Conservation (phyloP, 2,888 invertebrate genomes). For the Bellardia bayeri region DNA sequence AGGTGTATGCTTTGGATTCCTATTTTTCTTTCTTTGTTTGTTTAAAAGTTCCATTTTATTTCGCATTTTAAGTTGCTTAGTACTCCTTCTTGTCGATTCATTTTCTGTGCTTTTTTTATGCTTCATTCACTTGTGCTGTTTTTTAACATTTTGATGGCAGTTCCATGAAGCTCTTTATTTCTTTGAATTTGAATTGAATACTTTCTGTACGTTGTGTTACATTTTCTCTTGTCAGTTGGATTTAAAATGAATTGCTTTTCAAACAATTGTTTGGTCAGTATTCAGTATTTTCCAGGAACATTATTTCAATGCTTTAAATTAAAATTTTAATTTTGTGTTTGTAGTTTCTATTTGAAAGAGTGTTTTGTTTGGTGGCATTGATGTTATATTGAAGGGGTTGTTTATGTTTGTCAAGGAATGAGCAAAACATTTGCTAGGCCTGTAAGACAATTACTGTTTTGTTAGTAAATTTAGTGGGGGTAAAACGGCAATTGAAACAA, state of each 20-base stretch:
- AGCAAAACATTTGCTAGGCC: no score
- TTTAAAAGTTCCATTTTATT: constrained; percentile 27
- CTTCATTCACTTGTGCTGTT: neutral
- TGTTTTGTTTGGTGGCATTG: no score
- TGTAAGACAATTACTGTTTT: no score
- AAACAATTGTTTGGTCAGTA: constrained; percentile 42
- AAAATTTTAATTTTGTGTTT: constrained; percentile 1
- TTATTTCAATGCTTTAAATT: neutral
- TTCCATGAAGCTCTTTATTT: constrained; percentile 25
- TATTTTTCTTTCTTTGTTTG: constrained; percentile 44
- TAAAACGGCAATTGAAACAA: no score
- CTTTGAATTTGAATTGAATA: constrained; percentile 45
- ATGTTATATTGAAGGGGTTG: no score
- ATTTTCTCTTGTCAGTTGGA: constrained; percentile 49
- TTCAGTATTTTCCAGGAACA: neutral
- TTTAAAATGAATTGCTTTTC: constrained; percentile 56
- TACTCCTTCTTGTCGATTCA: constrained; percentile 9
- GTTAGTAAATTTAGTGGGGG: no score
- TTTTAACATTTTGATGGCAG: constrained; percentile 46
- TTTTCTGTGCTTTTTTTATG: neutral
- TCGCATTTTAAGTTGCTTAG: constrained; percentile 23
- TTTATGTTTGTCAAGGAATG: no score
- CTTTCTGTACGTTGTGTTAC: constrained; percentile 29
- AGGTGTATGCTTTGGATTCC: constrained; percentile 30
- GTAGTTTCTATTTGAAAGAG: no score